Percentiles rank a stretch among this genome's conserved stretches.
phyloP scores from a whole-genome alignment of 1,140 invertebrate species.

The Dufourea novaeangliae region DNA sequence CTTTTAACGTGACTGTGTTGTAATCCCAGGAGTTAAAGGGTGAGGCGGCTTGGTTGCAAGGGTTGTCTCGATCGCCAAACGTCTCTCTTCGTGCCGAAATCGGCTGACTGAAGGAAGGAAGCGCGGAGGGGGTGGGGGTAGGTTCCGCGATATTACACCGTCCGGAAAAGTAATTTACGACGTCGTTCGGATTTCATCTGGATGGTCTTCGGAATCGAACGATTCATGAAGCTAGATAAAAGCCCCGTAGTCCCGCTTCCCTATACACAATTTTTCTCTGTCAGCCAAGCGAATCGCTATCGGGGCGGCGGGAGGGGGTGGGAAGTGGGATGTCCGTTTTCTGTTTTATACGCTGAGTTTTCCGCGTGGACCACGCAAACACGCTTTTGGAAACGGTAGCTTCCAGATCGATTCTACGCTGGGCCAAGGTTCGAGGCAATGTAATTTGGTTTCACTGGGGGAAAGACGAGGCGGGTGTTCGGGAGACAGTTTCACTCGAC shows the following conservation, averaged over 20 bases:
- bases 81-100: slow-evolving; percentile 29
- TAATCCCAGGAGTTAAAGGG: not conserved
- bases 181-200: slow-evolving; percentile 38
- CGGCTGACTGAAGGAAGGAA: not conserved
- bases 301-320: too few species aligned
- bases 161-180: slow-evolving; percentile 47
- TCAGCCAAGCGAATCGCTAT: too few species aligned
- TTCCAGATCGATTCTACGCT: not conserved
- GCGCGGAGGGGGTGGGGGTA: not conserved
- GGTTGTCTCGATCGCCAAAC: slow-evolving; percentile 7
- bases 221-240: slow-evolving; percentile 37
- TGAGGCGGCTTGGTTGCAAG: slow-evolving; percentile 13
- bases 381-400: not conserved
- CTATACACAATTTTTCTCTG: not conserved
- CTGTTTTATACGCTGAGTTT: not conserved
- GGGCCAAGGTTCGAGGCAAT: not conserved
- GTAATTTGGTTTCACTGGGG: slow-evolving; percentile 39
- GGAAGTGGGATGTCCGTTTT: slow-evolving; percentile 2
- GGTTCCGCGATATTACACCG: slow-evolving; percentile 43
- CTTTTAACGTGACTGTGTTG: too few species aligned
- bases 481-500: slow-evolving; percentile 15
- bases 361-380: not conserved
- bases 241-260: not conserved
- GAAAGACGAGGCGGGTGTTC: slow-evolving; percentile 26
- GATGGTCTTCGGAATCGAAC: slow-evolving; percentile 31